These are phyloP conservation scores for Diaperis boleti DNA, from an alignment of 2,888 invertebrate species.

Conservation along the genomic window DNA sequence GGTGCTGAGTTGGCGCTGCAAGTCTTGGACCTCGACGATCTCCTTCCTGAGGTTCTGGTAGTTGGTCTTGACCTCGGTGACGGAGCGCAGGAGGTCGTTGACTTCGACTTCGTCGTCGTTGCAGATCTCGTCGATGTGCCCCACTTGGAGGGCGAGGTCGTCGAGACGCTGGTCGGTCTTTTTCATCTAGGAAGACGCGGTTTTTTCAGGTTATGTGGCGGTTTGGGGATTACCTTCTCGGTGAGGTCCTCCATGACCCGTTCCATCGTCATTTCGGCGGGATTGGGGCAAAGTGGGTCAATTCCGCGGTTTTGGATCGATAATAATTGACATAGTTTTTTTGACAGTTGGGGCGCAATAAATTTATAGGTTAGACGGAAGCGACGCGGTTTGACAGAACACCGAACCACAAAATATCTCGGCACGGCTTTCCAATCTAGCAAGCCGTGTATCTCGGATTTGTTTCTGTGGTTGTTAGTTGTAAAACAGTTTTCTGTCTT, in stretches of 20 bases:
- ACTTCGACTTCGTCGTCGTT: constrained; percentile 73
- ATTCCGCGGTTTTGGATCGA: constrained; percentile 5
- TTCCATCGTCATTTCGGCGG: constrained; percentile 55
- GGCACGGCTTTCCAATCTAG: no score
- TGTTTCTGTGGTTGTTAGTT: no score
- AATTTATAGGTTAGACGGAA: no score
- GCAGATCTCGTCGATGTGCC: constrained; percentile 75
- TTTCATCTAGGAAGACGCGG: constrained; percentile 73
- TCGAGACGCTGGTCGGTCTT: constrained; percentile 80
- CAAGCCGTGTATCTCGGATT: no score
- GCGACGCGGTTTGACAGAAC: no score
- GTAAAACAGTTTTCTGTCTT: no score
- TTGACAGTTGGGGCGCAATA: constrained; percentile 14
- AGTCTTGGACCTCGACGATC: constrained; percentile 82
- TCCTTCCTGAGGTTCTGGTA: constrained; percentile 84
- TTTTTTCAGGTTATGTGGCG: not conserved
- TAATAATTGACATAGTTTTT: constrained; percentile 17
- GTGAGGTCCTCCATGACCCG: constrained; percentile 62
- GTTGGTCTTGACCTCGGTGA: constrained; percentile 83
- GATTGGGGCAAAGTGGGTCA: not conserved
- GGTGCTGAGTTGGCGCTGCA: constrained; percentile 82
- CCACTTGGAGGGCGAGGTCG: constrained; percentile 80
- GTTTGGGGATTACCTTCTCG: constrained; percentile 57
- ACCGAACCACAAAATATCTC: no score
- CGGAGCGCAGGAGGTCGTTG: constrained; percentile 79